A percentile compares a stretch with the other conserved stretches of the same genome.
These are phyloP conservation scores for Cataglyphis cursor DNA, from an alignment of 2,888 invertebrate species.

Conservation along the genomic window DNA sequence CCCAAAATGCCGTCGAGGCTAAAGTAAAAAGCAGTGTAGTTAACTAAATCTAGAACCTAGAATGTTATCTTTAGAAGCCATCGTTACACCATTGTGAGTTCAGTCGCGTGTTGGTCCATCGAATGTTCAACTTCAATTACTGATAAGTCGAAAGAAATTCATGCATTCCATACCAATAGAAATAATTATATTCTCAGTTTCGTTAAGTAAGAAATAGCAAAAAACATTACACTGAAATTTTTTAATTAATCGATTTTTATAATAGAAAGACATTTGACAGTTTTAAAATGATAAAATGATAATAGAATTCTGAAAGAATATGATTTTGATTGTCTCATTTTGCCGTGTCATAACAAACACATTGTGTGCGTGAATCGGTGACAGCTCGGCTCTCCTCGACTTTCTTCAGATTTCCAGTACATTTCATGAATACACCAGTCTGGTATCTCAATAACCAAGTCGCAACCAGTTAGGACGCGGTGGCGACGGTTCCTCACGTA, in stretches of 20 bases:
- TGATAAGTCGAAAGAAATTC: slow-evolving; percentile 42
- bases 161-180: slow-evolving; percentile 13
- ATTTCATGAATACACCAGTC: slow-evolving; percentile 40
- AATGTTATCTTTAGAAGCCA: slow-evolving; percentile 51
- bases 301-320: not conserved
- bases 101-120: slow-evolving; percentile 46
- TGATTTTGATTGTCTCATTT: not conserved
- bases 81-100: slow-evolving; percentile 47
- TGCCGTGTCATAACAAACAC: not conserved
- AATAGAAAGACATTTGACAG: not conserved
- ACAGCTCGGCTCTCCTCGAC: not conserved
- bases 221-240: not conserved
- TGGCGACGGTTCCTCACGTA: slow-evolving; percentile 70
- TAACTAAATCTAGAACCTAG: slow-evolving; percentile 40
- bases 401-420: slow-evolving; percentile 12
- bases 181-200: slow-evolving; percentile 16
- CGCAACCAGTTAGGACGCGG: slow-evolving; percentile 68
- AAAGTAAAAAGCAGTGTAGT: slow-evolving; percentile 35
- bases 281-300: not conserved
- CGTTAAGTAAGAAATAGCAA: not conserved
- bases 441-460: slow-evolving; percentile 71
- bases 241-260: not conserved
- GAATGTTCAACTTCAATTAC: slow-evolving; percentile 61
- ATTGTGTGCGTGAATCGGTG: not conserved
- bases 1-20: slow-evolving; percentile 50